These are phyloP conservation scores for Coelinius sp. DNA, from an alignment of 2,888 invertebrate genomes.

Conservation along the genomic window DNA sequence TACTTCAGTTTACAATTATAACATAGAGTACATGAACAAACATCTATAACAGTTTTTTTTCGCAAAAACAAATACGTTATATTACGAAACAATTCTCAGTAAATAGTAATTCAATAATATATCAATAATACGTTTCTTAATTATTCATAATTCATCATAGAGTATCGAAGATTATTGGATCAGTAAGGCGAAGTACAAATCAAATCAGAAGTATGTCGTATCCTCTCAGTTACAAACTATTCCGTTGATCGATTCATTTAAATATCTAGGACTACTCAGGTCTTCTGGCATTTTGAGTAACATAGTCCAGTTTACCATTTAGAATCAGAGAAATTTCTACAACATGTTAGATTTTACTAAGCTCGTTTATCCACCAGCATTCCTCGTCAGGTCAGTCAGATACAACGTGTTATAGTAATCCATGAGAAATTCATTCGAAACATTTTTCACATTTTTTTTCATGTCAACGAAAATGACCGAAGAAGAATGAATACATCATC, in stretches of 20 bases:
- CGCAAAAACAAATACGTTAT: not conserved
- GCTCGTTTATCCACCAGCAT: not conserved
- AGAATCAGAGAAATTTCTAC: not conserved
- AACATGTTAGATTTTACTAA: not conserved
- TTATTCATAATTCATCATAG: not conserved
- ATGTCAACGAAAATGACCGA: not conserved
- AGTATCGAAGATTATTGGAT: not conserved
- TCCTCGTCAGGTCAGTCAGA: not conserved
- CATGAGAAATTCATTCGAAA: not conserved
- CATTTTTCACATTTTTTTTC: not conserved
- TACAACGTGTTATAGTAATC: not conserved
- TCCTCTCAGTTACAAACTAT: not conserved
- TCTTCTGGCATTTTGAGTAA: not conserved
- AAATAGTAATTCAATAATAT: not conserved
- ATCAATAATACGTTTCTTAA: not conserved
- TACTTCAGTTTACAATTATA: not conserved
- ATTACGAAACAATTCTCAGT: not conserved
- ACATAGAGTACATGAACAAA: not conserved
- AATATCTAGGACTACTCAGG: not conserved
- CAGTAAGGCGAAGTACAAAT: not conserved
- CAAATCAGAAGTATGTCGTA: not conserved
- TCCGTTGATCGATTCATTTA: not conserved
- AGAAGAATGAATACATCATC: not conserved
- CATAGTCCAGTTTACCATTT: not conserved
- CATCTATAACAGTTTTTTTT: not conserved